Base-by-base conservation (phyloP, 2,797 vertebrate genomes). In the Coluber constrictor region DNA sequence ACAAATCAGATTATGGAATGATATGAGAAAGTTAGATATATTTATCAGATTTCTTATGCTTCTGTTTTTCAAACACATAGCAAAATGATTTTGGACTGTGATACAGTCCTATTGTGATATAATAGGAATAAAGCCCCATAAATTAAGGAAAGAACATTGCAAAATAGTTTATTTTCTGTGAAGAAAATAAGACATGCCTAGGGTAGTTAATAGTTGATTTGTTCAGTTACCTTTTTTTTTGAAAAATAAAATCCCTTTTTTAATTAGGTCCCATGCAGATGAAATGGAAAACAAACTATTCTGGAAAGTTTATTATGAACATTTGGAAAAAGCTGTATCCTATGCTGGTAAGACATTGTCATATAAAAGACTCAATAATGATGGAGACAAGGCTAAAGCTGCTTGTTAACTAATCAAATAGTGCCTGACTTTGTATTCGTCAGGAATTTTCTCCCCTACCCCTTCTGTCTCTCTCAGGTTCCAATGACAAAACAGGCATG, bases 231-330 rank as follows among this genome's bases (percentile, higher is more conserved):
- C 23, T 55, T 23, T 79, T 32, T 93, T 54, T 25, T 88, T 32
- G 0, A 11, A 61, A 86, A 89, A 54, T 8, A 90, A 43, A 20
- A 29, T 32, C 25, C 4, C 5, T 20, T 54, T 92, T 59, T 93
- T 87, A 96, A 10, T 95, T 97, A 99, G 99, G 96, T 99, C 97
- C 93, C 98, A 99, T 94, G 99, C 99, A 92, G 98, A 97, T 96
- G 99, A 98, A 94, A 99, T 99, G 99, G 99, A 99, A 96, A 99
- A 98, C 96, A 99, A 98, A 95, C 98, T 98, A 37, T 99, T 99
- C 97, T 99, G 99, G 99, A 98, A 95, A 60, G 98, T 99, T 93
- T 99, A 97, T 92, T 96, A 98, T 97, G 98, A 99, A 94, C 98
- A 99, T 94, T 97, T 99, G 96, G 98, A 99, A 95, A 98, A 98